Conservation (phyloP, 2,797 vertebrate genomes). For the Manis javanica region DNA sequence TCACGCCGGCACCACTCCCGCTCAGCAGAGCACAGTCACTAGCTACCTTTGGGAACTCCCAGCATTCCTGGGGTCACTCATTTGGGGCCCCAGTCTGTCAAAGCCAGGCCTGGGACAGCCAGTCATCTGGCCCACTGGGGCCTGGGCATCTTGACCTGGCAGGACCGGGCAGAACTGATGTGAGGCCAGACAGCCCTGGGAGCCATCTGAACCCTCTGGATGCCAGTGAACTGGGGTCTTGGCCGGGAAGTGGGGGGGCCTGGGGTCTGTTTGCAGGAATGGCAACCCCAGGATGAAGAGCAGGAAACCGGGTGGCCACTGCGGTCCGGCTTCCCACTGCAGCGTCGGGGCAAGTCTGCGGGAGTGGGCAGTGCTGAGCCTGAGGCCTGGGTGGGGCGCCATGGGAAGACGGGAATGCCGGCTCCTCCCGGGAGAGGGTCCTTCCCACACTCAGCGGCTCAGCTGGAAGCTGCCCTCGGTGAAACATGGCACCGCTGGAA, state of each 20-base stretch:
- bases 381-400: background rate
- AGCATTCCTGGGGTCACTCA: background rate
- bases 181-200: background rate
- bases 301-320: background rate
- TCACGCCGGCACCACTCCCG: background rate
- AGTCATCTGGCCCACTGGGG: background rate
- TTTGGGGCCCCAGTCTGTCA: background rate
- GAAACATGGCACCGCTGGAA: too few relatives aligned
- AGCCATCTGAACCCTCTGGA: background rate
- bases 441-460: background rate
- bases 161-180: accelerated
- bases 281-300: background rate
- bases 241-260: background rate
- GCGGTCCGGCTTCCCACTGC: background rate
- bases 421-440: background rate
- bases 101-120: background rate
- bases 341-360: background rate
- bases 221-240: accelerated
- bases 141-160: background rate
- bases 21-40: accelerated
- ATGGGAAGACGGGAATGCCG: accelerated
- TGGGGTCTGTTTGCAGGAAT: background rate
- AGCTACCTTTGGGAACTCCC: background rate
- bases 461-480: background rate
- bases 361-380: background rate